Conservation (phyloP, 2,888 invertebrate genomes). For the Apamea epomidion region DNA sequence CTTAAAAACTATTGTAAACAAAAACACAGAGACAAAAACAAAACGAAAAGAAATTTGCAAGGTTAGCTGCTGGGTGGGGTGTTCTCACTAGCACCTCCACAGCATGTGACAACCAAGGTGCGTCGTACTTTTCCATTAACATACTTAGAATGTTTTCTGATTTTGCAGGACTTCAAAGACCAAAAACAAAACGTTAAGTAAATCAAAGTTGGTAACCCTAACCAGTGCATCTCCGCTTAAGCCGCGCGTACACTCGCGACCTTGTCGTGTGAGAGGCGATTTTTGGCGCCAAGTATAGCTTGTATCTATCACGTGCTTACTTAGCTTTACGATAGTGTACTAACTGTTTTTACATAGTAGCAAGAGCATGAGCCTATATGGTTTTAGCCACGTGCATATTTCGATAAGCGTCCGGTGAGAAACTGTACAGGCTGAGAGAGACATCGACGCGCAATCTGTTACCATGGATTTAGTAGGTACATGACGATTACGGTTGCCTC, state of each 20-base stretch:
- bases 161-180: not conserved
- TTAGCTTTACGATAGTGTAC: constrained; percentile 33
- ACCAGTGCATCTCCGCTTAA: constrained; percentile 66
- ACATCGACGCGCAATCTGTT: not conserved
- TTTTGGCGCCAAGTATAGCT: constrained; percentile 68
- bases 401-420: not conserved
- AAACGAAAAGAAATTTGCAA: too few species aligned
- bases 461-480: too few species aligned
- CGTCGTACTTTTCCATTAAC: too few species aligned
- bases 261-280: constrained; percentile 73
- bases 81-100: too few species aligned
- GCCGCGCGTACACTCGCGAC: constrained; percentile 62
- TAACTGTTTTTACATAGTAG: constrained; percentile 28
- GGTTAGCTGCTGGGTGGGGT: too few species aligned
- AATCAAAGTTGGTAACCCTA: constrained; percentile 53
- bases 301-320: constrained; percentile 46
- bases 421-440: not conserved
- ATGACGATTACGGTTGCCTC: too few species aligned
- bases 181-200: not conserved
- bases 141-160: too few species aligned
- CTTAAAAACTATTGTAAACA: too few species aligned
- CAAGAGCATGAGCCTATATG: not conserved
- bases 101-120: too few species aligned
- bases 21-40: too few species aligned
- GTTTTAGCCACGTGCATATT: constrained; percentile 7